Evolutionary conservation across 1,140 invertebrate genomes (phyloP).

Genomic region (Physella acuta): DNA sequence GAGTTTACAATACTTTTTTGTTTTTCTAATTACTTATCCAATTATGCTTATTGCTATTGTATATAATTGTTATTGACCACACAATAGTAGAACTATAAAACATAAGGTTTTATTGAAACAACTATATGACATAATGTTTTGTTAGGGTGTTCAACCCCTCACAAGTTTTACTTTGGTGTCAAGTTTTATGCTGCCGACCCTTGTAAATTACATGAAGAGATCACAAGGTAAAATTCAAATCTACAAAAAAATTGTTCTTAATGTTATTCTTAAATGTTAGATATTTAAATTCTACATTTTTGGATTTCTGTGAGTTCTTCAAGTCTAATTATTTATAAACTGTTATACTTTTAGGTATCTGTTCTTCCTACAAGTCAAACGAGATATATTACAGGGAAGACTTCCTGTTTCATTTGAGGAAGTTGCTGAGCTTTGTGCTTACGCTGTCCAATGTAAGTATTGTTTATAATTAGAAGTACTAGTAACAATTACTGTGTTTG

Average conservation of each 20-base stretch:
- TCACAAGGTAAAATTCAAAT: conserved; percentile 46
- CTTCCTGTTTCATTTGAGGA: conserved; percentile 54
- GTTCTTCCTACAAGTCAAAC: conserved; percentile 56
- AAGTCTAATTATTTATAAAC: too few relatives aligned
- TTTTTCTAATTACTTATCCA: too few relatives aligned
- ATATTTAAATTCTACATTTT: background rate
- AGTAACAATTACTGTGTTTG: too few relatives aligned
- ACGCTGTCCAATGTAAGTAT: conserved; percentile 55
- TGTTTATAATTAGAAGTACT: too few relatives aligned
- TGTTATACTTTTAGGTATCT: too few relatives aligned
- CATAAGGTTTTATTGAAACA: too few relatives aligned
- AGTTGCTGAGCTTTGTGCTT: conserved; percentile 50
- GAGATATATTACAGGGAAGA: conserved; percentile 52
- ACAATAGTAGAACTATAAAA: too few relatives aligned
- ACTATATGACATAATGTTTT: too few relatives aligned
- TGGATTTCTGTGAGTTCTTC: too few relatives aligned
- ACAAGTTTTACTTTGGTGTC: conserved; percentile 52
- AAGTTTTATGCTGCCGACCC: conserved; percentile 56
- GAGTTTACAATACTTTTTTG: too few relatives aligned
- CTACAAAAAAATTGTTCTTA: background rate
- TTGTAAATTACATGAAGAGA: conserved; percentile 53
- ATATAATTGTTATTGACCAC: too few relatives aligned
- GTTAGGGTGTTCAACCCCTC: conserved; percentile 41
- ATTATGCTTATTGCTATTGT: too few relatives aligned
- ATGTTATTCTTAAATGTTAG: conserved; percentile 5